Base-by-base conservation (phyloP, 2,888 invertebrate genomes). In the Lapara coniferarum region DNA sequence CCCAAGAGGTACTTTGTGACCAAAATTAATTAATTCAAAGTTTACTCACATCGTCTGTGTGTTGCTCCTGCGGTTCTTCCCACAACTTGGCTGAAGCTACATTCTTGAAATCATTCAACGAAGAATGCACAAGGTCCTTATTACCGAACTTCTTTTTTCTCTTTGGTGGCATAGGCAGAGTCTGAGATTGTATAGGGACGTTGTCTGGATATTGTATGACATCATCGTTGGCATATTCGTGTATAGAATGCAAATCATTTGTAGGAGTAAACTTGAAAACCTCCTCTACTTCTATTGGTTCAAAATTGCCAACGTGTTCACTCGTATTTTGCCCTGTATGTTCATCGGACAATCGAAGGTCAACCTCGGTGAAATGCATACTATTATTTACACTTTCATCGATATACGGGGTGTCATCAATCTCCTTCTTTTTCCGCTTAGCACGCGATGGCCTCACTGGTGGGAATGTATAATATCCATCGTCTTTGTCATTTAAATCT, bases 371-470 rank as follows among this genome's bases (percentile, higher is more conserved):
- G 71, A 93, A 92, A 72, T 93, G 92, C 80, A 91, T 85, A 73
- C 90, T 92, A 37, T 85, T 87, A 73, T 87, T 86, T n/a, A 88
- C 81, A 77, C 87, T 91, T 10, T 93, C 92, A 66, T 93, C 93
- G 51, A 93, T 93, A 73, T 91, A 93, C 68, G 89, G 84, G 55
- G 92, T 88, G 2, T 84, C 77, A 73, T 92, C 69, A 5, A 82
- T 74, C 59, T 87, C 88, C 71, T 89, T 92, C 79, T 94, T 94
- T 89, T 92, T 92, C 78, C 94, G 93, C 77, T 95, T 95, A 53
- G 93, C 93, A 75, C 95, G 87, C 69, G 94, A 95, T 25, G 95
- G 95, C 74, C 95, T 88, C 14, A 94, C 92, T 10, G 95, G 95
- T 66, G 93, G 93, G 83, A 93, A 94, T 81, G 94, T 94, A 77